Evolutionary conservation across 2,113 vertebrate species (phyloP), one percentile per base, ranked within the genome.

Genomic region (Chloebia gouldiae): DNA sequence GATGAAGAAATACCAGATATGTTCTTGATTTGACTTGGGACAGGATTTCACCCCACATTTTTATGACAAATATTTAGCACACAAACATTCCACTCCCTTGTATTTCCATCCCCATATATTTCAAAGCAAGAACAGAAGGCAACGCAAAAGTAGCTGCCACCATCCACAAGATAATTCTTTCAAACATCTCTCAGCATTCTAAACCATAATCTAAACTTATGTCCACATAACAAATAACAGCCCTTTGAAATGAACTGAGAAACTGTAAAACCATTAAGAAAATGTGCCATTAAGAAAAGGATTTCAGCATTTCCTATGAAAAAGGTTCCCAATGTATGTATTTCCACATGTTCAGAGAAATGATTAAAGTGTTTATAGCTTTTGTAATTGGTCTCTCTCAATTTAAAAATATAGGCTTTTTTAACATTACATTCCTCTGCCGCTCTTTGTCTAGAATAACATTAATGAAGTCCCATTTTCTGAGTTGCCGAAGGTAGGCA

Each of bases 211-310:
- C 96, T 96, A 97, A 98, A 96, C 96, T 96, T 97, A 91, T 71
- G 93, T 97, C 92, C 86, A 94, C 93, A 78, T 97, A 97, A 93
- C 92, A 96, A 96, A 97, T 89, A 97, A 92, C 96, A 88, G 92
- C 64, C 87, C 91, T 93, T 92, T 78, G 92, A 96, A 97, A 96
- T 79, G 95, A 97, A 94, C 93, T 93, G 86, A 92, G 96, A 95
- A 95, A 96, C 95, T 97, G 96, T 94, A 95, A 95, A 94, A 95
- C 95, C 97, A 96, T 97, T 97, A 98, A 96, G 97, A 96, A 96
- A 97, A 97, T 94, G 95, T 90, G 95, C 94, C 94, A 96, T 97
- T 95, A 95, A 97, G 95, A 86, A 94, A 82, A 93, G 83, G 90
- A 88, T 94, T 93, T 66, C 86, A 68, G 90, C 88, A 71, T 93